Conservation (phyloP, 2,797 vertebrate genomes). For the Podargus strigoides region DNA sequence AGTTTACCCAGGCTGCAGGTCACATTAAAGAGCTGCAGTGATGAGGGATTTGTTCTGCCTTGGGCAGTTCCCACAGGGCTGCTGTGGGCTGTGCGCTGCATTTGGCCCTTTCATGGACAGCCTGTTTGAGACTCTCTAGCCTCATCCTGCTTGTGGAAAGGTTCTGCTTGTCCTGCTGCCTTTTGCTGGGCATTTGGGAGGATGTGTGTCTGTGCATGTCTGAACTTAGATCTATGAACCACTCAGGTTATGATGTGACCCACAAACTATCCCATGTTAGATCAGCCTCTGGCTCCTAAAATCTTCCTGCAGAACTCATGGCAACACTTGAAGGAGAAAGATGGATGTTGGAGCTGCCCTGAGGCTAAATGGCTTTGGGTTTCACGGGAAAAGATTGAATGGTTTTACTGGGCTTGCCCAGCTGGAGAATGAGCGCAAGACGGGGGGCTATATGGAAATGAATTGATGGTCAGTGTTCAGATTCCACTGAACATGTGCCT, state of each 20-base stretch:
- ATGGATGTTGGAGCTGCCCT: not conserved
- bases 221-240: not conserved
- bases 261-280: not conserved
- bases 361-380: not conserved
- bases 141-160: not conserved
- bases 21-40: fast-evolving
- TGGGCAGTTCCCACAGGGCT: not conserved
- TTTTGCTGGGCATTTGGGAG: not conserved
- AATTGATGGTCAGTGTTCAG: not conserved
- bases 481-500: not conserved
- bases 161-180: not conserved
- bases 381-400: not conserved
- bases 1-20: not conserved
- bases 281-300: not conserved
- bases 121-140: not conserved
- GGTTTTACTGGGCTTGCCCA: not conserved
- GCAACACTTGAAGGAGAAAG: not conserved
- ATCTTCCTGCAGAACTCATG: not conserved
- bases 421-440: not conserved
- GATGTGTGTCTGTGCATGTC: not conserved
- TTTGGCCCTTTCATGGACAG: not conserved
- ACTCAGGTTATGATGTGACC: not conserved
- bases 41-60: not conserved
- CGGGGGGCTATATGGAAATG: not conserved
- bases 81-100: not conserved